Evolutionary conservation across 2,888 invertebrate species (phyloP), one percentile per base, ranked within the genome.

Genomic region (Ametastegia equiseti): DNA sequence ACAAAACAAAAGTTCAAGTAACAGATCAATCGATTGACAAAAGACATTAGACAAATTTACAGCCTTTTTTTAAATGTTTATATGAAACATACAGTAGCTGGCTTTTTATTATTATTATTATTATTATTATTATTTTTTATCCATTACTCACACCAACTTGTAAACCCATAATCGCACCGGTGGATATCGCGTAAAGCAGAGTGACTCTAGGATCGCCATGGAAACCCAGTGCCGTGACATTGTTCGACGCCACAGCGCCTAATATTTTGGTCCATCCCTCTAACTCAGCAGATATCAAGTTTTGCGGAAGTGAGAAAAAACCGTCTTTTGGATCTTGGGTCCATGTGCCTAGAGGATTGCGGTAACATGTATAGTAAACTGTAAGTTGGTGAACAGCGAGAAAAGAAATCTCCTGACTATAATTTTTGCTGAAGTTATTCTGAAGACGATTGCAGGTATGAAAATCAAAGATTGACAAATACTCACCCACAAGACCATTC

Each of bases 111-210:
- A 11, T 13, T 13, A 13, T 9, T 69, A 11, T 19, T 42, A 5
- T n/a, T n/a, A n/a, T n/a, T n/a, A n/a, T n/a, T n/a, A n/a, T n/a
- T n/a, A n/a, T n/a, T n/a, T n/a, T n/a, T n/a, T n/a, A n/a, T n/a
- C n/a, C n/a, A n/a, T n/a, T 23, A 69, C 69, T 69, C 42, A 69
- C 69, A 36, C 33, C 42, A 42, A 69, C 23, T 69, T 69, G 39
- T 19, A 6, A 19, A 6, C 69, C 69, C 5, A 11, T n/a, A 23
- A 27, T 42, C 42, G 9, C 13, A n/a, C 69, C 69, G 27, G 9
- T 42, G 19, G 0, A 13, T 15, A n/a, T 69, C 27, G 39, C n/a
- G 13, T 13, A 69, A 23, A 15, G 7, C 0, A 69, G 13, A 1
- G 19, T 23, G 27, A 69, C 2, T 69, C 69, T 69, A 13, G 42